Evolutionary conservation across 2,888 invertebrate genomes (phyloP).

Genomic region (Lampropteryx suffumata): DNA sequence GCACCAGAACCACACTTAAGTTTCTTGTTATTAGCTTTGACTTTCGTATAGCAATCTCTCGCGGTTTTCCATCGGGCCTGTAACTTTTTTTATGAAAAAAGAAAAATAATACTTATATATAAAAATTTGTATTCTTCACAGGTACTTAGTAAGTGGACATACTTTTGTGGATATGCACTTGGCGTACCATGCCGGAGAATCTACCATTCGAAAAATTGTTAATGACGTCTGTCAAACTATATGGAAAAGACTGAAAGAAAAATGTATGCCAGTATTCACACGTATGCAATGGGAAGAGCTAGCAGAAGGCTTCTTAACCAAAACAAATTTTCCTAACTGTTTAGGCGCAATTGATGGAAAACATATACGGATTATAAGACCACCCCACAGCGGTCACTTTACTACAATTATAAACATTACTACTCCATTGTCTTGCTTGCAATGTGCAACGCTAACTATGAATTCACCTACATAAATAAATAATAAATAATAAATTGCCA

Average conservation of each 20-base stretch:
- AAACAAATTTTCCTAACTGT: slow-evolving; percentile 32
- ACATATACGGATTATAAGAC: slow-evolving; percentile 33
- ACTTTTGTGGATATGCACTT: slow-evolving; percentile 35
- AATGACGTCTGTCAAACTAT: slow-evolving; percentile 39
- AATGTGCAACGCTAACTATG: slow-evolving; percentile 33
- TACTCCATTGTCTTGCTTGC: slow-evolving; percentile 33
- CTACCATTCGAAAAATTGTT: slow-evolving; percentile 37
- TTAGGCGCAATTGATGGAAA: slow-evolving; percentile 32
- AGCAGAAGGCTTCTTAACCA: slow-evolving; percentile 33
- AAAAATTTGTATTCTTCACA: slow-evolving; percentile 25
- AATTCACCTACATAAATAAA: slow-evolving; percentile 26
- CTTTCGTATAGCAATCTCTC: slow-evolving; percentile 33
- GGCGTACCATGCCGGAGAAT: slow-evolving; percentile 38
- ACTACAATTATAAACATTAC: slow-evolving; percentile 36
- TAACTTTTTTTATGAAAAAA: slow-evolving; percentile 19
- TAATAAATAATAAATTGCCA: slow-evolving; percentile 5
- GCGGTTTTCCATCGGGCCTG: slow-evolving; percentile 34
- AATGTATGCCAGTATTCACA: slow-evolving; percentile 34
- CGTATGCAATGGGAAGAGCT: slow-evolving; percentile 35
- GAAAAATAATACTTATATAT: slow-evolving; percentile 8
- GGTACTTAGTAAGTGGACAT: slow-evolving; percentile 36
- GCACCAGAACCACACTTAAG: slow-evolving; percentile 34
- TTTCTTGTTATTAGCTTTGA: slow-evolving; percentile 34
- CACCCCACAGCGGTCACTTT: slow-evolving; percentile 35
- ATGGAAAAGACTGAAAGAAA: slow-evolving; percentile 36